Conservation (phyloP, 2,797 vertebrate genomes). For the Limosa lapponica region DNA sequence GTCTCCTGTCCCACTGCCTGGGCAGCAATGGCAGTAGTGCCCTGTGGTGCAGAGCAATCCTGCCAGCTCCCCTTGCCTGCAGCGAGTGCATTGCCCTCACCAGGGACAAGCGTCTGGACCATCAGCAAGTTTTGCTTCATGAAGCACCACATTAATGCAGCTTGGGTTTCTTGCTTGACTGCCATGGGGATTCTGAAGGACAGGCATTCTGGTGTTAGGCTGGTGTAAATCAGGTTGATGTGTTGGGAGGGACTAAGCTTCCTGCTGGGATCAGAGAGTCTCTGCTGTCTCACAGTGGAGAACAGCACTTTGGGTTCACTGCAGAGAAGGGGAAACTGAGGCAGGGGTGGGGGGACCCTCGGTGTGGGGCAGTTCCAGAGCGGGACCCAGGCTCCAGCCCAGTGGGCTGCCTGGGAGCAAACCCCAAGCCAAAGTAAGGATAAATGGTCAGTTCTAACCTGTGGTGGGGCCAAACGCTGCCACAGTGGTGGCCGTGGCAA, state of each 20-base stretch:
- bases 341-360: not conserved
- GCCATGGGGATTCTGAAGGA: fast-evolving
- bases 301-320: not conserved
- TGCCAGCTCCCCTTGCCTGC: fast-evolving
- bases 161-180: not conserved
- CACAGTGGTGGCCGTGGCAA: not conserved
- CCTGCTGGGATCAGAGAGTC: fast-evolving
- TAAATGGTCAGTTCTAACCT: fast-evolving
- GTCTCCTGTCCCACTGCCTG: not conserved
- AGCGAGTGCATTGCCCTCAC: fast-evolving
- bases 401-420: fast-evolving
- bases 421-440: not conserved
- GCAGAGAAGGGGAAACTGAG: not conserved
- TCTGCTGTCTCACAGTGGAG: not conserved
- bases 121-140: not conserved
- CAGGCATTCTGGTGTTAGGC: fast-evolving
- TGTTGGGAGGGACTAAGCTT: not conserved
- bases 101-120: not conserved
- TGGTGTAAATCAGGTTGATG: not conserved
- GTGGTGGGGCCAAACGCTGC: not conserved
- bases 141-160: fast-evolving
- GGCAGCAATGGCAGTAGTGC: not conserved
- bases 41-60: not conserved
- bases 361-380: not conserved
- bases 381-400: not conserved